These are phyloP conservation scores for Drosophila dives DNA, from an alignment of 2,888 invertebrate genomes.

Conservation along the genomic window DNA sequence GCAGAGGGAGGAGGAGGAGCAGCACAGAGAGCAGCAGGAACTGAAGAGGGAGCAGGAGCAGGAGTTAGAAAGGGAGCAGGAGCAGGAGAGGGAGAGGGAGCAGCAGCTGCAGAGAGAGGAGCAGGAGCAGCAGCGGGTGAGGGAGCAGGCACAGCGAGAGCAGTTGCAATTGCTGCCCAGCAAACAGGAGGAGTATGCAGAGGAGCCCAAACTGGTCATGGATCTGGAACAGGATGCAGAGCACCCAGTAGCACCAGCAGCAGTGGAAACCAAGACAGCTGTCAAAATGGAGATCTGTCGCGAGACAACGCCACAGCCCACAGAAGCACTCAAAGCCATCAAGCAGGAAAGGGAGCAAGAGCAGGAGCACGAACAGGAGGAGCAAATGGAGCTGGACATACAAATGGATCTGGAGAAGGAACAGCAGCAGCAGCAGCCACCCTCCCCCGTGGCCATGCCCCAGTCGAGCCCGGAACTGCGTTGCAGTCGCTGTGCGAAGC, in stretches of 20 bases:
- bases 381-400: slow-evolving; percentile 62
- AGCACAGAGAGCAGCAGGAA: slow-evolving; percentile 25
- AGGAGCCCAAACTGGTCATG: slow-evolving; percentile 88
- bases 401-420: slow-evolving; percentile 32
- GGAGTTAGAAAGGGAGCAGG: slow-evolving; percentile 24
- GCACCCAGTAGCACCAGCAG: neutral
- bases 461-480: slow-evolving; percentile 77
- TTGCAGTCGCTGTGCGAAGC: slow-evolving; percentile 87
- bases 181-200: slow-evolving; percentile 75
- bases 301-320: slow-evolving; percentile 78
- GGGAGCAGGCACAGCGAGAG: slow-evolving; percentile 29
- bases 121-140: slow-evolving; percentile 81
- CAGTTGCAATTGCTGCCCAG: slow-evolving; percentile 15
- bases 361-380: slow-evolving; percentile 12
- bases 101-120: slow-evolving; percentile 82
- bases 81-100: slow-evolving; percentile 62
- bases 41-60: slow-evolving; percentile 30
- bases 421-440: slow-evolving; percentile 68
- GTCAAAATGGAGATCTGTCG: slow-evolving; percentile 64
- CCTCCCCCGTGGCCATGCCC: neutral
- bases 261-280: neutral
- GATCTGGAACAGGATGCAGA: slow-evolving; percentile 86
- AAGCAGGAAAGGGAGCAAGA: slow-evolving; percentile 77
- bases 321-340: slow-evolving; percentile 49
- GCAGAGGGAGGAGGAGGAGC: slow-evolving; percentile 44